A percentile compares a stretch with the other conserved stretches of the same genome.
Evolutionary conservation across 2,888 invertebrate species (phyloP).

Genomic region (Lycophotia porphyrea): DNA sequence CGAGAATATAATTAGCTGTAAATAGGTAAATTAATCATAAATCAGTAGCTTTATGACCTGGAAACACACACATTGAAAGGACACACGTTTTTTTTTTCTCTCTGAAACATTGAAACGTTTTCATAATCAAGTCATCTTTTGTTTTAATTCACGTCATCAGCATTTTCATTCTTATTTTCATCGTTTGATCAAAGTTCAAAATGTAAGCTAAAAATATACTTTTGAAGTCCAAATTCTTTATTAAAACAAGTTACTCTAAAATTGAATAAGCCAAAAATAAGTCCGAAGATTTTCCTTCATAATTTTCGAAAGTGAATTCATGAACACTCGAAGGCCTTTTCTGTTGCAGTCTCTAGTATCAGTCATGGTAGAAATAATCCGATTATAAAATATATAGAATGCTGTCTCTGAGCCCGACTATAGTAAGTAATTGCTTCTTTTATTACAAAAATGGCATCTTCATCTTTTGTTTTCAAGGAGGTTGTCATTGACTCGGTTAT

Average conservation of each 20-base stretch:
- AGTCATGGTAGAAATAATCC: constrained; percentile 51
- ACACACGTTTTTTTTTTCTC: not conserved
- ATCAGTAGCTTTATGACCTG: not conserved
- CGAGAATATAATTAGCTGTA: not conserved
- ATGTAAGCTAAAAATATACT: not conserved
- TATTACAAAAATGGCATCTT: constrained; percentile 56
- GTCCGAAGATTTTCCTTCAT: constrained; percentile 12
- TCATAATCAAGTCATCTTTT: not conserved
- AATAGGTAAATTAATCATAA: constrained; percentile 14
- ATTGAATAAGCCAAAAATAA: constrained; percentile 17
- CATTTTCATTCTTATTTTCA: not conserved
- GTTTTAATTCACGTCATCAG: not conserved
- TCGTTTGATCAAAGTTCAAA: not conserved
- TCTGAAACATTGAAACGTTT: not conserved
- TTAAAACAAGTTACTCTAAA: constrained; percentile 2
- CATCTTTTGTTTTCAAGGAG: constrained; percentile 52
- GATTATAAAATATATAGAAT: constrained; percentile 54
- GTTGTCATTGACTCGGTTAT: constrained; percentile 29
- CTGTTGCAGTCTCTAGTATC: constrained; percentile 33
- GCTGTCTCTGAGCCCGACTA: constrained; percentile 27
- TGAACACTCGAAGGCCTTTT: constrained; percentile 40
- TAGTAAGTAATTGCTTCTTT: constrained; percentile 58
- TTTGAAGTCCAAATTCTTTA: not conserved
- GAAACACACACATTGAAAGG: not conserved
- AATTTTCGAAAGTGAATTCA: constrained; percentile 43